phyloP scores from a whole-genome alignment of 2,888 invertebrate genomes.

The Amorpha juglandis region DNA sequence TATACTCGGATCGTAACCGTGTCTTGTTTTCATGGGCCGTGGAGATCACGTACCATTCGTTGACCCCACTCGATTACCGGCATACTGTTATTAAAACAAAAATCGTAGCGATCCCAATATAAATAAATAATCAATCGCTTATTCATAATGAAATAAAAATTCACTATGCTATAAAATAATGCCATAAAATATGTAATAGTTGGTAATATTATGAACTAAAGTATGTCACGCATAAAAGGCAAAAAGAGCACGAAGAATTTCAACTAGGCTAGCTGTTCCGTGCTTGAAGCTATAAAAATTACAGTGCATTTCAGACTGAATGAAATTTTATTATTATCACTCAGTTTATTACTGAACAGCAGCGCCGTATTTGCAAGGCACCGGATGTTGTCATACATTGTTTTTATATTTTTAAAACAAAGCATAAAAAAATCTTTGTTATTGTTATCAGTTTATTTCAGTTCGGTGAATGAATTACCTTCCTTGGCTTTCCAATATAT shows the following conservation, averaged over 20 bases:
- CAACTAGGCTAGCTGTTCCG: neutral
- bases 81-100: too few species aligned
- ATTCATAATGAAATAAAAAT: too few species aligned
- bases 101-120: too few species aligned
- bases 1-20: too few species aligned
- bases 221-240: neutral
- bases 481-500: too few species aligned
- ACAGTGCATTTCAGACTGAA: conserved; percentile 8
- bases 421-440: too few species aligned
- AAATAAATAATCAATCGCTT: too few species aligned
- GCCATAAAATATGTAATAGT: neutral
- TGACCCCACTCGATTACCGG: too few species aligned
- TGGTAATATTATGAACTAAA: too few species aligned
- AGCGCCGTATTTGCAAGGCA: neutral
- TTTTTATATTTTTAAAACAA: neutral
- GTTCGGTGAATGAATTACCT: neutral
- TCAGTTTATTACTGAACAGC: neutral
- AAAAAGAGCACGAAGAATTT: neutral
- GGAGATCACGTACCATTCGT: too few species aligned
- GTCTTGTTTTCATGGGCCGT: too few species aligned
- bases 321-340: conserved; percentile 5
- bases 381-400: neutral
- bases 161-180: neutral
- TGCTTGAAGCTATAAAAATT: conserved; percentile 4
- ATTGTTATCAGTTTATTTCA: neutral